Evolutionary conservation across 2,113 vertebrate genomes (phyloP).

Genomic region (Tor tambroides): DNA sequence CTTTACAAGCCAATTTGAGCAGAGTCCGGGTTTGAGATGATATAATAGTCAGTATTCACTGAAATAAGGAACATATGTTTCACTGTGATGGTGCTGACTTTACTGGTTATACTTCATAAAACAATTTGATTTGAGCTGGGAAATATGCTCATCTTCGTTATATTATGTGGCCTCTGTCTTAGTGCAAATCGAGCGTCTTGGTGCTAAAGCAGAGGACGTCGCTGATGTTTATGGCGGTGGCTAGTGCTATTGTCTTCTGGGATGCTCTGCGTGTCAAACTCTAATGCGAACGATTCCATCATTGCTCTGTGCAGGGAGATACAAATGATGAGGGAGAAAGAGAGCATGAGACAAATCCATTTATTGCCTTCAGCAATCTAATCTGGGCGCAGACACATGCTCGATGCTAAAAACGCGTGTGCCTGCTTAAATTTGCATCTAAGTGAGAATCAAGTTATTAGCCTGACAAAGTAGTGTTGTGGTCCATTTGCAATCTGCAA

Average conservation of each 20-base stretch:
- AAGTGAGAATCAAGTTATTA: slow-evolving; percentile 59
- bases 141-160: slow-evolving; percentile 30
- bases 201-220: neutral
- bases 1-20: neutral
- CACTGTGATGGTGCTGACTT: neutral
- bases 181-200: neutral
- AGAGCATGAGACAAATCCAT: slow-evolving; percentile 59
- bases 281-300: slow-evolving; percentile 58
- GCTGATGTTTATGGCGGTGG: neutral
- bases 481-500: slow-evolving; percentile 48
- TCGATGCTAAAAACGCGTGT: slow-evolving; percentile 55
- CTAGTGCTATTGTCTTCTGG: neutral
- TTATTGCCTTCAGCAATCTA: slow-evolving; percentile 63
- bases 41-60: neutral
- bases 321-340: slow-evolving; percentile 46
- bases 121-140: slow-evolving; percentile 15
- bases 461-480: slow-evolving; percentile 46
- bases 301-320: slow-evolving; percentile 31
- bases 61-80: slow-evolving; percentile 13
- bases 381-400: slow-evolving; percentile 58
- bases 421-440: slow-evolving; percentile 54
- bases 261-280: neutral
- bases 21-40: neutral
- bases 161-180: slow-evolving; percentile 49
- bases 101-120: slow-evolving; percentile 1